Evolutionary conservation across 2,797 vertebrate genomes (phyloP), one percentile per base, ranked within the genome.

Genomic region (Eremophila alpestris): DNA sequence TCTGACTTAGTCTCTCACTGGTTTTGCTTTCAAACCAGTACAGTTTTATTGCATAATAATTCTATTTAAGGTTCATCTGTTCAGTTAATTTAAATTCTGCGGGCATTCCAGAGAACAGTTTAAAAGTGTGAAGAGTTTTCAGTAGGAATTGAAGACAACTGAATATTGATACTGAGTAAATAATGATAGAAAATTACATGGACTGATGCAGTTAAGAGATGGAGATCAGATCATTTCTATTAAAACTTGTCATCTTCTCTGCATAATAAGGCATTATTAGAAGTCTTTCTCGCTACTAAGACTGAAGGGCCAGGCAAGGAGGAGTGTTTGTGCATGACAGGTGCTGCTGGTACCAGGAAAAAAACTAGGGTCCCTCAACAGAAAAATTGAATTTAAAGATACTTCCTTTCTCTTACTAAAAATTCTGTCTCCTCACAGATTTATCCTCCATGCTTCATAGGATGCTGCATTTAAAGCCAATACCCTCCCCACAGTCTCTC

Each of bases 401-500:
- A 70, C 48, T 7, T 16, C 17, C 21, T 40, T 68, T 82, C 4
- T 70, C 10, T 58, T 65, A 30, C 15, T 87, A 52, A 77, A 88
- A 65, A 16, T 41, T 91, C 13, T 75, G 27, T 10, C 20, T 70
- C 18, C 7, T 81, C 70, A 52, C 9, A 46, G n/a, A 15, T 3
- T 76, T 81, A 36, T 34, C 75, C 32, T 64, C 9, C 16, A 5
- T 71, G 32, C 3, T 68, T 62, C 17, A n/a, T n/a, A n/a, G n/a
- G n/a, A n/a, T n/a, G n/a, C n/a, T n/a, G n/a, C n/a, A 65, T 43
- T 43, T 65, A 54, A 76, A 89, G 22, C 7, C 8, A 91, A 65
- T 21, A 71, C 7, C 3, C 6, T 2, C 8, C 1, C 2, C 7
- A 7, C 8, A 5, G 3, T 2, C 7, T 1, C 3, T 38, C 34